Base-by-base conservation (phyloP, 2,797 vertebrate genomes). In the Xyrichtys novacula region DNA sequence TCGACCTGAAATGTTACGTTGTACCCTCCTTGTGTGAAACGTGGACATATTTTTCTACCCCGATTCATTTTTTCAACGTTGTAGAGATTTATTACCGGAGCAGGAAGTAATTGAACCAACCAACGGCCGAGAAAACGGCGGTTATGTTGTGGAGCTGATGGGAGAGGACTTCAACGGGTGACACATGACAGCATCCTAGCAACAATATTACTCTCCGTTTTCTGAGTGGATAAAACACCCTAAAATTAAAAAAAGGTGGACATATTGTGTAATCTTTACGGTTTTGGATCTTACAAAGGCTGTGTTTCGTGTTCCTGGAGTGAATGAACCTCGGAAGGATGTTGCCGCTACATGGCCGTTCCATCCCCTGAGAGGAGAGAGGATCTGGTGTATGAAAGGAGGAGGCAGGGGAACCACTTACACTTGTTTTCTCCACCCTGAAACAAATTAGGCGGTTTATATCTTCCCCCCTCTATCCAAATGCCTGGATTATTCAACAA, bases 361-460 rank as follows among this genome's bases (percentile, higher is more conserved):
- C 80, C 83, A 81, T 77, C 78, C 84, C 81, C 72, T 59, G 84
- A 85, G 83, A 88, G 72, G 43, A 48, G 57, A 61, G 16, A 32
- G 69, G 47, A 84, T 71, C 74, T 65, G 42, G 23, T 48, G 65
- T 63, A 17, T 44, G 48, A 70, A 46, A 25, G 22, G 46, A 54
- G 34, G 20, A 78, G 19, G 44, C 64, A 73, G 63, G 67, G 58
- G n/a, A n/a, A 57, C 71, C 86, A 81, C 87, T 87, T 78, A 77
- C 76, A 73, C 85, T 81, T 85, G 58, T 81, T 84, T 71, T 56
- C 68, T 59, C 79, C 88, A 71, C 75, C 80, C 66, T 56, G 0
- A 62, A 68, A 76, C 76, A 77, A 68, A 84, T 66, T 56, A 66
- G 46, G 29, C 23, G 42, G n/a, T 48, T 76, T 55, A 17, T 66